Base-by-base conservation (phyloP, 2,797 vertebrate genomes). In the Artibeus lituratus region DNA sequence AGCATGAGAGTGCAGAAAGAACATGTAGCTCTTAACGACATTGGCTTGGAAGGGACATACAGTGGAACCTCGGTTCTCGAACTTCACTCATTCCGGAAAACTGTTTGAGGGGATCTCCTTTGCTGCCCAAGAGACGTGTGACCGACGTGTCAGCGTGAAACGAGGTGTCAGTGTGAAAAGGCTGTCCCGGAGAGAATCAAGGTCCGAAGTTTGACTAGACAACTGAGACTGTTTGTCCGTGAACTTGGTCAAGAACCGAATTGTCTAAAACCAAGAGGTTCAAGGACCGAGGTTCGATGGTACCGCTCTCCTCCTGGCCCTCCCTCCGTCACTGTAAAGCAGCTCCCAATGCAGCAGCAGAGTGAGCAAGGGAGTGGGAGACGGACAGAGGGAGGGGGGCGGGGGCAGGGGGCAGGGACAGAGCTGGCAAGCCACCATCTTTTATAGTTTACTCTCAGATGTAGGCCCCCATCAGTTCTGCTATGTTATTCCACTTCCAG, bases 281-380 rank as follows among this genome's bases (percentile, higher is more conserved):
- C 14, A 3, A n/a, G 29, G 32, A n/a, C 2, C 5, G 14, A n/a
- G 32, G 14, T 16, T n/a, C 2, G 15, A 65, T 2, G 6, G 62
- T n/a, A 7, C n/a, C n/a, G 42, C 10, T 18, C 39, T 10, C 39
- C 74, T 85, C 62, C 53, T 77, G 69, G 65, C 26, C 16, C 59
- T 21, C 69, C 16, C 59, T 21, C 69, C 9, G 4, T 0, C 53
- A 59, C 15, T 3, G 0, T 3, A 24, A 19, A 26, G 32, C 82
- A 4, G 59, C 59, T 78, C 39, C 9, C 9, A 0, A 1, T 24
- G 22, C 0, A 49, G 73, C 0, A 5, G 44, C n/a, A 9, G 62
- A 21, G 84, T 12, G 3, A 62, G n/a, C 62, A 29, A 21, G 65
- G n/a, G 21, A 87, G 49, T 9, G 0, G 35, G 51, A 29, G 37